Conservation (phyloP, 2,797 vertebrate species). For the Tangara arthus region DNA sequence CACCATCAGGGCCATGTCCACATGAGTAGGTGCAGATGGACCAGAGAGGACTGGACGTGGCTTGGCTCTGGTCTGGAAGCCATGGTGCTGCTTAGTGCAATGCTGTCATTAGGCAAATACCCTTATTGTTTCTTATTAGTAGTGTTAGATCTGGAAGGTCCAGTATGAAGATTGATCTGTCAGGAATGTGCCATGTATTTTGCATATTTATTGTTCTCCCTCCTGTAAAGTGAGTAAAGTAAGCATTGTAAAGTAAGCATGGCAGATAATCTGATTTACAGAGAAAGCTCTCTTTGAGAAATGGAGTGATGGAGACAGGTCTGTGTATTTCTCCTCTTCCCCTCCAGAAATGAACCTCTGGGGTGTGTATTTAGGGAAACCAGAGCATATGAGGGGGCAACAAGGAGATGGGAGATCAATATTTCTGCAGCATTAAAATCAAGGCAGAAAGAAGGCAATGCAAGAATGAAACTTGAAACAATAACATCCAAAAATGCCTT, state of each 20-base stretch:
- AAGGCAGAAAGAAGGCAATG: neutral
- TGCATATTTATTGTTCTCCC: neutral
- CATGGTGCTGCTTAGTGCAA: neutral
- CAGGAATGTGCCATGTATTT: neutral
- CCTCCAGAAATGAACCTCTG: neutral
- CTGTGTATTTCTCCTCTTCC: neutral
- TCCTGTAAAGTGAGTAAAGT: neutral
- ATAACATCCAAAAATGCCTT: neutral
- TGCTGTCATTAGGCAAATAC: neutral
- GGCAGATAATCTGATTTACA: neutral
- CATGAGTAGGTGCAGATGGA: constrained; percentile 41
- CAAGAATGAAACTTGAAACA: neutral
- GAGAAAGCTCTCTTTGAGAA: neutral
- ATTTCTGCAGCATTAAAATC: neutral
- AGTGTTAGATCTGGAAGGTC: neutral
- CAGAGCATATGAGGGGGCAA: neutral
- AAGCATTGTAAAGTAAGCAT: neutral
- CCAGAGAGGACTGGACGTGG: neutral
- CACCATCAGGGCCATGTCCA: constrained; percentile 26
- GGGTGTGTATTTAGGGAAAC: neutral
- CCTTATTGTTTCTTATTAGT: neutral
- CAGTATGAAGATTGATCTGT: neutral
- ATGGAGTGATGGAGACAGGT: neutral
- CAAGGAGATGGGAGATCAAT: neutral
- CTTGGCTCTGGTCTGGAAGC: neutral